Evolutionary conservation across 2,113 vertebrate species (phyloP), one percentile per base, ranked within the genome.

Genomic region (Megaceryle maxima): DNA sequence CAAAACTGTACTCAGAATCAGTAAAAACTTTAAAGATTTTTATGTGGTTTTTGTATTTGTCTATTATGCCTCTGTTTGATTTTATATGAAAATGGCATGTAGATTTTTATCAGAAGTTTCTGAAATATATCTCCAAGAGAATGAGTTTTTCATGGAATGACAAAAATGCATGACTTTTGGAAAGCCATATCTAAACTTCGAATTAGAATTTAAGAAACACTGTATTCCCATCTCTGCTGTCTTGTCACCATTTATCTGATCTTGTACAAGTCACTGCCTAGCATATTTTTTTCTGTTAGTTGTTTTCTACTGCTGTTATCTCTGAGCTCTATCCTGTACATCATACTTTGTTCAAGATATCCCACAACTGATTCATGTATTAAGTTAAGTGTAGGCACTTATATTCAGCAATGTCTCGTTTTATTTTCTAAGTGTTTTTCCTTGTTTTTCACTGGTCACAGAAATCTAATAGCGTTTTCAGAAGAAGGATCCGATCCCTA

Each of bases 401-500:
- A 4, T 0, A 26, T 76, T 85, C 35, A 89, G 55, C 55, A 62
- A 33, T 43, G 28, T 80, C 28, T 82, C 0, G 1, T 46, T 46
- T 48, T 84, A 64, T 92, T 56, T 93, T 60, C 60, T 92, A 68
- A 81, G 16, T 73, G 44, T 8, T 83, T 82, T 63, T 87, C 64
- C 67, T 69, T 74, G 31, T 80, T 96, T 80, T 62, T 80, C 35
- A 6, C 85, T 90, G 87, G 80, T 56, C 35, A 16, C 97, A 99
- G 99, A 87, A 99, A 99, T 96, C 98, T 99, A 50, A 99, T 99
- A 21, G 98, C 99, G 0, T 99, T 99, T 97, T 99, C 98, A 0
- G 99, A 99, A 73, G 98, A 99, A 5, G 99, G 99, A 35, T 99
- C 99, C 0, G 99, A 99, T 55, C 99, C 99, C 0, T 99, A 99